phyloP scores from a whole-genome alignment of 2,888 invertebrate genomes.

The Melipona bicolor region DNA sequence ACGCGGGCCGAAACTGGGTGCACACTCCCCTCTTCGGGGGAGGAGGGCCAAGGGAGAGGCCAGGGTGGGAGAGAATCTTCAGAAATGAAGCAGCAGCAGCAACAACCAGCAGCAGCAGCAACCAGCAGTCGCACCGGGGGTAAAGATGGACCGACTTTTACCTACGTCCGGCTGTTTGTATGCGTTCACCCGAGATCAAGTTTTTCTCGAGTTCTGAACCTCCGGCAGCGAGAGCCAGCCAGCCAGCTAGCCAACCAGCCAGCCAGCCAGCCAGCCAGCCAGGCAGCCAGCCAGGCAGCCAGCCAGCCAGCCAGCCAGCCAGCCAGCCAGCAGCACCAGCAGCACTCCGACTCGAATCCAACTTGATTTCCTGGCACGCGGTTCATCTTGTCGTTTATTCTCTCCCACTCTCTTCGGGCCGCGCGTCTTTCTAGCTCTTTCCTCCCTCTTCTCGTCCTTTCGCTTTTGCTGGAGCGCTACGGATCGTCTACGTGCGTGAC shows the following conservation, averaged over 20 bases:
- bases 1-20: slow-evolving; percentile 41
- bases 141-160: slow-evolving; percentile 65
- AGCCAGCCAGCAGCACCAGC: slow-evolving; percentile 68
- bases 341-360: slow-evolving; percentile 77
- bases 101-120: slow-evolving; percentile 56
- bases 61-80: slow-evolving; percentile 67
- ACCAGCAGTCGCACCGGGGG: slow-evolving; percentile 62
- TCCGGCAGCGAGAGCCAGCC: slow-evolving; percentile 71
- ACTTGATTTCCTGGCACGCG: slow-evolving; percentile 83
- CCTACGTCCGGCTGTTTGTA: slow-evolving; percentile 69
- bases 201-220: slow-evolving; percentile 81
- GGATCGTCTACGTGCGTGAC: too few relatives aligned
- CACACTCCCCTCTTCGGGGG: slow-evolving; percentile 20
- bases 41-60: slow-evolving; percentile 27
- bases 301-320: slow-evolving; percentile 59
- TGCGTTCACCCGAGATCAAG: slow-evolving; percentile 81
- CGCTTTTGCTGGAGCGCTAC: slow-evolving; percentile 39
- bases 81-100: slow-evolving; percentile 74
- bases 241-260: slow-evolving; percentile 27
- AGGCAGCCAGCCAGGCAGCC: slow-evolving; percentile 62
- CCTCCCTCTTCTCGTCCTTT: slow-evolving; percentile 34
- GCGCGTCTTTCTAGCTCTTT: slow-evolving; percentile 41
- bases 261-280: slow-evolving; percentile 28
- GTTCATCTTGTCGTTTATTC: slow-evolving; percentile 75
- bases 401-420: slow-evolving; percentile 52